Evolutionary conservation across 1,140 invertebrate species (phyloP).

Genomic region (Trinorchestia longiramus): DNA sequence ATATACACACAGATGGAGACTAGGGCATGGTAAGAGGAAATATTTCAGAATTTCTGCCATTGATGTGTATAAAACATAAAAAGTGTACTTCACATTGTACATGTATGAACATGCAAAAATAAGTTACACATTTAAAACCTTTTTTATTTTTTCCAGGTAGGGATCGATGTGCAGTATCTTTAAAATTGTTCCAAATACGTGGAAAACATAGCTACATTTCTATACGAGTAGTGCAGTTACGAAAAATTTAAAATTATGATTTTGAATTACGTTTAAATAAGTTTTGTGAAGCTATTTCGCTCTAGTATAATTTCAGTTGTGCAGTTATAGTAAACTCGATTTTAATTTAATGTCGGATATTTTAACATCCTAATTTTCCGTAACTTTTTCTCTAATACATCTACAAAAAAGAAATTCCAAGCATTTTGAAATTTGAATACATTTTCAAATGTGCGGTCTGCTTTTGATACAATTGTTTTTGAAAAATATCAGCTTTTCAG

Average conservation of each 20-base stretch:
- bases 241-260: not conserved
- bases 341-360: no score
- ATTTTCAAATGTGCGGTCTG: no score
- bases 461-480: no score
- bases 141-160: not conserved
- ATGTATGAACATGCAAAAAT: not conserved
- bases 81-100: not conserved
- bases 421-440: no score
- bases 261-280: not conserved
- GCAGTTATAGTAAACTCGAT: not conserved
- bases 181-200: not conserved
- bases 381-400: no score
- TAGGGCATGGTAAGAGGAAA: not conserved
- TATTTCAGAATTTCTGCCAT: not conserved
- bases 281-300: not conserved
- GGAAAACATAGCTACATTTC: not conserved
- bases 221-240: not conserved
- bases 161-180: not conserved
- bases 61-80: not conserved
- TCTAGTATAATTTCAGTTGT: not conserved
- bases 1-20: no score
- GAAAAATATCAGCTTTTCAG: no score
- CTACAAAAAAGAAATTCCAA: no score
- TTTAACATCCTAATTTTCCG: no score
- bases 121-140: not conserved